Evolutionary conservation across 2,888 invertebrate species (phyloP), one percentile per base, ranked within the genome.

Genomic region (Patella depressa): DNA sequence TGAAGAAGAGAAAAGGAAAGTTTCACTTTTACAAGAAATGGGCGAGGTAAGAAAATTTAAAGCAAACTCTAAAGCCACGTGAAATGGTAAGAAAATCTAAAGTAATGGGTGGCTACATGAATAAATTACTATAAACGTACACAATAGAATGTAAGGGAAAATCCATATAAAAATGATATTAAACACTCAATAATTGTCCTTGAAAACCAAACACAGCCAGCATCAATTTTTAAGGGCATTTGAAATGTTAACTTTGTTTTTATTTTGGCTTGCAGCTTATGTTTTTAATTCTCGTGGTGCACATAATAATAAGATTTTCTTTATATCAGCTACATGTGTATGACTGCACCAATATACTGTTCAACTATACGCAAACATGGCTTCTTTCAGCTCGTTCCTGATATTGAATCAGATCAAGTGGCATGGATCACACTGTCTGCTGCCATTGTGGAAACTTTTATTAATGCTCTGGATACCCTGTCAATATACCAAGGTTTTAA

Each of bases 11-110:
- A 96, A 96, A 89, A 96, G 96, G 87, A 93, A 96, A 70, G 93
- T 98, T 53, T 96, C 97, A 90, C 96, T 97, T 91, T 94, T 98
- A 54, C 94, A 97, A 15, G 96, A 96, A 1, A 95, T 98, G 92
- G 97, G 97, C 0, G 96, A 97, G 90, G 93, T 90, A 85, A 83
- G 77, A 15, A 29, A 5, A 45, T 45, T 4, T 45, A 45, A 45
- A 45, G 9, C 45, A 45, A 45, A 45, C 45, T 45, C 9, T 45
- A 7, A 45, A 45, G 45, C 7, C 1, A 9, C 9, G 1, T 9
- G 45, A 24, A 24, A 24, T 24, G 90, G 93, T 90, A 85, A 83
- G 77, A 15, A 29, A 5, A 45, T 45, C 9, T 45, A 7, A 45
- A 45, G 45, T 45, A 9, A 45, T 45, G 45, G 45, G 45, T 45